phyloP scores from a whole-genome alignment of 2,113 vertebrate genomes.

The Marmota flaviventris region DNA sequence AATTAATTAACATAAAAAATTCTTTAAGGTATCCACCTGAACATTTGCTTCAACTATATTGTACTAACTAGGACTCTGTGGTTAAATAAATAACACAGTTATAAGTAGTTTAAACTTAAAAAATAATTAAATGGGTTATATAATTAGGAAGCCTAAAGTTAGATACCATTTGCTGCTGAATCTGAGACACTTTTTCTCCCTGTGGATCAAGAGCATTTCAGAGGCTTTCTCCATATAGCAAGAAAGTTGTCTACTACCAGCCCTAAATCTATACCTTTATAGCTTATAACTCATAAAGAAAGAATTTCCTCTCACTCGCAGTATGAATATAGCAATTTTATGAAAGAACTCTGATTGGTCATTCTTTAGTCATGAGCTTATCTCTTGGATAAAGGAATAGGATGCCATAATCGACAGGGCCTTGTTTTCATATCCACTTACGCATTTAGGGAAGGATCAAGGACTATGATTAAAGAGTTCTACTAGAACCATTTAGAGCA shows the following conservation, averaged over 20 bases:
- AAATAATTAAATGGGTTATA: neutral
- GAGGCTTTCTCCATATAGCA: neutral
- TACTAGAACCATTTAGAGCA: neutral
- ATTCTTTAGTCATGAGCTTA: constrained; percentile 19
- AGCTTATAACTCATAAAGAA: neutral
- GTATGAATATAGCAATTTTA: neutral
- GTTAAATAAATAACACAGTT: constrained; percentile 1
- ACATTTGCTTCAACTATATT: constrained; percentile 3
- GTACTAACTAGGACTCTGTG: neutral
- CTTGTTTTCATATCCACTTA: neutral
- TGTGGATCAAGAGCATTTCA: neutral
- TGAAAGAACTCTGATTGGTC: neutral
- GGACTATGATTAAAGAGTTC: neutral
- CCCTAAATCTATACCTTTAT: neutral
- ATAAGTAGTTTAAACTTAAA: constrained; percentile 2
- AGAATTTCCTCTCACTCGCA: neutral
- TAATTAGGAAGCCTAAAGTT: neutral
- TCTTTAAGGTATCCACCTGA: neutral
- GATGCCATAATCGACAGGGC: neutral
- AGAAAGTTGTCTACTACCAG: neutral
- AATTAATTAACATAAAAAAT: constrained; percentile 55
- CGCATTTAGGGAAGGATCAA: neutral
- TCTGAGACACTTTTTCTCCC: neutral
- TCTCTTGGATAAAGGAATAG: neutral
- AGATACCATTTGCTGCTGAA: neutral